A percentile compares a stretch with the other conserved stretches of the same genome.
Conservation (phyloP, 2,113 vertebrate species). For the Martes martes region DNA sequence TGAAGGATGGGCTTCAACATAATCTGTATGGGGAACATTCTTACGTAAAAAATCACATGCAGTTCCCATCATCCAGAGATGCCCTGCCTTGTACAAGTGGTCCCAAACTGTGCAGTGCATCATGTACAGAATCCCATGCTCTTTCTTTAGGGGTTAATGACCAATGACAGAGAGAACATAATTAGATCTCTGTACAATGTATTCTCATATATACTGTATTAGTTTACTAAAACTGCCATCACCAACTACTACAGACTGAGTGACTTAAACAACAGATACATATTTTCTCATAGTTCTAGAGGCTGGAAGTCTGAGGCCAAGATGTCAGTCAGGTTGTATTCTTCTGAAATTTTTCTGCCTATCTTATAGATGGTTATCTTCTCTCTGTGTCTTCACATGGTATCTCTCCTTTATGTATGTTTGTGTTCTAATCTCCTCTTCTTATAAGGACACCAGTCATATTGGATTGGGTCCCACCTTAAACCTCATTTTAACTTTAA, state of each 20-base stretch:
- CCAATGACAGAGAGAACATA: background rate
- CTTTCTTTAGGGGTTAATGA: background rate
- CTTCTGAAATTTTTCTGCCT: background rate
- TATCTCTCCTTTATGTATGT: background rate
- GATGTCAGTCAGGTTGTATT: background rate
- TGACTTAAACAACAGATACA: background rate
- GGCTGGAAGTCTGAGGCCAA: background rate
- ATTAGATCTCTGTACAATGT: background rate
- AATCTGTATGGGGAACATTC: background rate
- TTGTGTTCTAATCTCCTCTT: background rate
- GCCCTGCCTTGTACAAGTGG: background rate
- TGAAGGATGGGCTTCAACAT: background rate
- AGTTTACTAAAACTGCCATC: background rate
- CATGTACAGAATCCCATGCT: background rate
- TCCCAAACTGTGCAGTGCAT: background rate
- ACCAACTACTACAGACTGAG: background rate
- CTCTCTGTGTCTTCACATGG: background rate
- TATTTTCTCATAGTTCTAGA: background rate
- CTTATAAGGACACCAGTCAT: background rate
- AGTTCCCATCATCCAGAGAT: background rate
- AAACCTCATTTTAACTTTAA: background rate
- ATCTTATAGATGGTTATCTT: background rate
- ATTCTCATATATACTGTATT: background rate
- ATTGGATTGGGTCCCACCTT: too few species aligned
- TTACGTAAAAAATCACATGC: background rate